Percentiles rank a stretch among this genome's conserved stretches.
phyloP scores from a whole-genome alignment of 1,140 invertebrate genomes.

The Heliothis virescens region DNA sequence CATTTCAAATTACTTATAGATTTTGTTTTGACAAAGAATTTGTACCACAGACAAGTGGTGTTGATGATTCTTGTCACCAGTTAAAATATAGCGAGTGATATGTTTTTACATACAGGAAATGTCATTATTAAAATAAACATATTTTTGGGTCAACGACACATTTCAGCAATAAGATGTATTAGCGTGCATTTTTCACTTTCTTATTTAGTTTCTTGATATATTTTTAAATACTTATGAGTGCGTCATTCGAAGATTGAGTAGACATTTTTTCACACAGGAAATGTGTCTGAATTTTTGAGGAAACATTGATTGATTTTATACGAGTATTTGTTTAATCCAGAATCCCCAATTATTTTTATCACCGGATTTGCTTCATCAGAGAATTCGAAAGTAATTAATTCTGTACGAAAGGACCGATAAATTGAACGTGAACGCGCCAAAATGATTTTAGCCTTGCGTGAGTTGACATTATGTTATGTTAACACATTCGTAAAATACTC shows the following conservation, averaged over 20 bases:
- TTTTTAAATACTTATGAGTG: constrained; percentile 35
- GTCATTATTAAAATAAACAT: not conserved
- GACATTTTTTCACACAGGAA: not conserved
- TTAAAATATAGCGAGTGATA: not conserved
- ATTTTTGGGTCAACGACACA: constrained; percentile 33
- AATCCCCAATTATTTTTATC: not conserved
- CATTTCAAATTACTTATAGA: no score
- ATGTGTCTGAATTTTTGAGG: not conserved
- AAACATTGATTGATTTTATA: not conserved
- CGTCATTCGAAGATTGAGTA: constrained; percentile 16
- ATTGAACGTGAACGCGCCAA: not conserved
- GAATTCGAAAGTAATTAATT: constrained; percentile 14
- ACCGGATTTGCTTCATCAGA: not conserved
- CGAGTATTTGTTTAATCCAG: not conserved
- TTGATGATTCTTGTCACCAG: constrained; percentile 8
- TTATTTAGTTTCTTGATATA: constrained; percentile 1
- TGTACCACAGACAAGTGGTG: not conserved
- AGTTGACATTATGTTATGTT: constrained; percentile 42
- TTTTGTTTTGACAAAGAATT: no score
- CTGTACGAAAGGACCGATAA: constrained; percentile 8
- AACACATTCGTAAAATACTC: constrained; percentile 37
- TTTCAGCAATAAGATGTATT: constrained; percentile 20
- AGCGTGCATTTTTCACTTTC: constrained; percentile 5
- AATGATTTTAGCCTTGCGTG: constrained; percentile 13
- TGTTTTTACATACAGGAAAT: constrained; percentile 8